Base-by-base conservation (phyloP, 2,113 vertebrate genomes). In the Corythornis cristatus region DNA sequence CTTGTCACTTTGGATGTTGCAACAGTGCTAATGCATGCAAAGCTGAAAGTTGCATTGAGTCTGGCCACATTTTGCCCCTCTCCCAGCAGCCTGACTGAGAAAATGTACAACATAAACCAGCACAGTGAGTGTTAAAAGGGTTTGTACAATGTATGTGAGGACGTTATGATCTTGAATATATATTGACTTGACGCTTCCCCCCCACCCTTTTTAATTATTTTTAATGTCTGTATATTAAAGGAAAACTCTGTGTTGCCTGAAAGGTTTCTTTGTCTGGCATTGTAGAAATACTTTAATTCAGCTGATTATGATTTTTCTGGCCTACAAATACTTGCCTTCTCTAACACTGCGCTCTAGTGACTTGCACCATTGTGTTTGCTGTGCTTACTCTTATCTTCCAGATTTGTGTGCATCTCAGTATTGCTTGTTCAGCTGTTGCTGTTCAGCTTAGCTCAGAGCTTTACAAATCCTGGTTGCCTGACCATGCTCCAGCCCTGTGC, bases 391-490 rank as follows among this genome's bases (percentile, higher is more conserved):
- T 96, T 96, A 94, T 96, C 93, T 88, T 87, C 65, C 64, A 93
- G 89, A 62, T 81, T 93, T 83, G 72, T 88, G 89, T 93, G 77
- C 9, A 10, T 45, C 40, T 50, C 85, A 75, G 26, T 86, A 73
- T 4, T 89, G 89, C 93, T 86, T 89, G 80, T 93, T 96, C 95
- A 96, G 95, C 87, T 91, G 87, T 13, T 91, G 50, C 61, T 76
- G 83, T 95, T 96, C 72, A 66, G 84, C 67, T 67, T 64, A 74
- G 66, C 77, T 93, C 40, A 66, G 29, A 71, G 62, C 68, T 93
- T 93, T 89, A 89, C 37, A 74, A 50, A 87, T 56, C 75, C 56
- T 57, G 40, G 5, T 56, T 86, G 56, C 53, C 67, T 54, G 46
- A 74, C 35, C 2, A 0, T 61, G 40, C 57, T 78, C 31, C 20